Conservation (phyloP, 1,140 invertebrate genomes). For the Portunus trituberculatus region DNA sequence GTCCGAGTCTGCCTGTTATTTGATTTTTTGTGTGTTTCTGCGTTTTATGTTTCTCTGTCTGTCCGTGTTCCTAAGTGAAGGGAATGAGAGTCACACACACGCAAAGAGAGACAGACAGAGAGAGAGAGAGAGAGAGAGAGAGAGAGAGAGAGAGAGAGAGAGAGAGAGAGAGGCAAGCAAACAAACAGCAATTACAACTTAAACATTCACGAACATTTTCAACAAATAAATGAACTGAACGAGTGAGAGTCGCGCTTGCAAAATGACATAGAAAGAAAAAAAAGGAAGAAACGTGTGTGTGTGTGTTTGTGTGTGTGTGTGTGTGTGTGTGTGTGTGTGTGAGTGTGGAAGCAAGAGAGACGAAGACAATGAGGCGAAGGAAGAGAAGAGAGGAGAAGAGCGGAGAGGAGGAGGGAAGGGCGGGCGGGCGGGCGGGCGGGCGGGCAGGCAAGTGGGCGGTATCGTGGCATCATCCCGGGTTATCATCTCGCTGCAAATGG, state of each 20-base stretch:
- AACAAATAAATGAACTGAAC: background rate
- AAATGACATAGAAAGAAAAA: background rate
- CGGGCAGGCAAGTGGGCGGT: constrained; percentile 1
- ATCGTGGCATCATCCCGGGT: background rate
- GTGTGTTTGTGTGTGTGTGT: no score
- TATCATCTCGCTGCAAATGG: constrained; percentile 4
- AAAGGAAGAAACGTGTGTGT: no score
- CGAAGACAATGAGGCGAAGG: background rate
- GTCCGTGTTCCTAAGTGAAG: no score
- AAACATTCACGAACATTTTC: background rate
- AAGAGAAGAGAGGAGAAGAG: background rate
- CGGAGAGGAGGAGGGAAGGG: background rate
- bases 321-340: no score
- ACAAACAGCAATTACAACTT: background rate
- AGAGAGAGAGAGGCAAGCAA: background rate
- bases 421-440: no score
- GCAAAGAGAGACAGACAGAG: background rate
- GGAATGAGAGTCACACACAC: no score
- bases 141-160: constrained; percentile 24
- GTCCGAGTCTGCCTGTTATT: no score
- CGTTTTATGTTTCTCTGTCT: no score
- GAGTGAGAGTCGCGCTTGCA: background rate
- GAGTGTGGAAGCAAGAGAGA: no score
- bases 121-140: constrained; percentile 21
- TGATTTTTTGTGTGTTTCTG: no score